Percentiles rank a stretch among this genome's conserved stretches.
Conservation (phyloP, 2,888 invertebrate genomes). For the Seira musarum region DNA sequence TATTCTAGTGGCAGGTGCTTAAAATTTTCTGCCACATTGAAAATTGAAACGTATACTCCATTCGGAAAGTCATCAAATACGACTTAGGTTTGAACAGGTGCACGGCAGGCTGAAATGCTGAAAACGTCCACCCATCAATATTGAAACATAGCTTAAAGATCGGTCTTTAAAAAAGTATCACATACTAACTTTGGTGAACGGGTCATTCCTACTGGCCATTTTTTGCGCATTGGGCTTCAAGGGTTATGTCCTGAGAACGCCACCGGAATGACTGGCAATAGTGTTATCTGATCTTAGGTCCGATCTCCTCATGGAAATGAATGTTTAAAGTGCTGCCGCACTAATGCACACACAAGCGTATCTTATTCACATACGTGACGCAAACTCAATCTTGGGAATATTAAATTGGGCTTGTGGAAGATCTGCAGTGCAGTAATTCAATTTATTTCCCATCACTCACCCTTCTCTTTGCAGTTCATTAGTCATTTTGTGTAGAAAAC, state of each 20-base stretch:
- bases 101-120: no score
- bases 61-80: no score
- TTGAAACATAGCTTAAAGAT: no score
- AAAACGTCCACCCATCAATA: no score
- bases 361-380: neutral
- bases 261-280: neutral
- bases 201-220: no score
- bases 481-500: constrained; percentile 4
- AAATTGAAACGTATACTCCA: no score
- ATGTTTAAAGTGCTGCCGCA: neutral
- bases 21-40: no score
- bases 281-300: neutral
- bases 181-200: no score
- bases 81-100: no score
- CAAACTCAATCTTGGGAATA: neutral
- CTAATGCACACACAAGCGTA: neutral
- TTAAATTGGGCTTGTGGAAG: constrained; percentile 3
- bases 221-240: neutral
- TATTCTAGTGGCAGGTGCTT: no score
- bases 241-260: neutral
- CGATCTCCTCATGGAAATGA: neutral
- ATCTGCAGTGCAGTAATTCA: constrained; percentile 14
- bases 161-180: no score
- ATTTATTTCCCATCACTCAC: constrained; percentile 13
- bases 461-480: neutral